Evolutionary conservation across 2,888 invertebrate genomes (phyloP).

Genomic region (Parelbella ahira): DNA sequence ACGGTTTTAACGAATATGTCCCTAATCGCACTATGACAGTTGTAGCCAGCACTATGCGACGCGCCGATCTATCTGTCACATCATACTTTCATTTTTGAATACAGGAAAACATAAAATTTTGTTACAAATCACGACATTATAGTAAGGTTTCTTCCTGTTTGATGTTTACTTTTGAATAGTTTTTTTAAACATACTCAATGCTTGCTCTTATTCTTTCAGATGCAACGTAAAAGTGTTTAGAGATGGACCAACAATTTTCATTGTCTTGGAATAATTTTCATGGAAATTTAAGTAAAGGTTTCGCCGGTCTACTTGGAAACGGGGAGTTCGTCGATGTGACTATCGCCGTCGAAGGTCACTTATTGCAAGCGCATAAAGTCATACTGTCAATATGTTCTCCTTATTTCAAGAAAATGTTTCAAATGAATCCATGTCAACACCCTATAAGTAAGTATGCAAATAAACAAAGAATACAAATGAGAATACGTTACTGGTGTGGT

Average conservation of each 20-base stretch:
- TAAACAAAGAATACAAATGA: too few relatives aligned
- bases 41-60: slow-evolving; percentile 32
- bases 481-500: too few relatives aligned
- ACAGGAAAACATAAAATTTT: slow-evolving; percentile 29
- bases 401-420: slow-evolving; percentile 85
- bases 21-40: not conserved
- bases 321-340: slow-evolving; percentile 83
- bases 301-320: slow-evolving; percentile 81
- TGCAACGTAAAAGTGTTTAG: slow-evolving; percentile 56
- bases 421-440: slow-evolving; percentile 84
- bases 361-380: slow-evolving; percentile 85
- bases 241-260: slow-evolving; percentile 84
- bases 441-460: slow-evolving; percentile 71
- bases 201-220: slow-evolving; percentile 44
- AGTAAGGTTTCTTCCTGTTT: slow-evolving; percentile 20
- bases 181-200: too few relatives aligned
- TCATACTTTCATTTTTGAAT: slow-evolving; percentile 21
- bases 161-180: too few relatives aligned
- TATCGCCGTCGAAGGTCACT: slow-evolving; percentile 83
- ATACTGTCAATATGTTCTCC: slow-evolving; percentile 86
- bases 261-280: slow-evolving; percentile 88
- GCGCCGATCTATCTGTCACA: slow-evolving; percentile 36
- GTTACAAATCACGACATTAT: slow-evolving; percentile 22
- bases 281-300: slow-evolving; percentile 84
- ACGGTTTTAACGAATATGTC: too few relatives aligned